Evolutionary conservation across 2,888 invertebrate species (phyloP).

Genomic region (Agrotis clavis): DNA sequence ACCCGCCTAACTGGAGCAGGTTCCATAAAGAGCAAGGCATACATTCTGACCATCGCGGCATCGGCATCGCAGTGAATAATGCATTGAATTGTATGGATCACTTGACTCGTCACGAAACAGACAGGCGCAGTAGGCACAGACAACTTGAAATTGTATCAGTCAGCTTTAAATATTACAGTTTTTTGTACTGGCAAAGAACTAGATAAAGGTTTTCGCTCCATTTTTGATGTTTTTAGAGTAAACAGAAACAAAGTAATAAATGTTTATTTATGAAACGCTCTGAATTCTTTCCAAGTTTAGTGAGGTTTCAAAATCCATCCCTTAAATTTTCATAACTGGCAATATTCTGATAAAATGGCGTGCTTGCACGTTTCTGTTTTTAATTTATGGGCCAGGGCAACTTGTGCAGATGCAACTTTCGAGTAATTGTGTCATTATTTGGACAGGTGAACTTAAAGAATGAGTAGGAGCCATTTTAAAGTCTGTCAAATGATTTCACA

Average conservation of each 20-base stretch:
- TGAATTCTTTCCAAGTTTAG: constrained; percentile 22
- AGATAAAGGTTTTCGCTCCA: constrained; percentile 11
- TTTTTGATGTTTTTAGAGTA: constrained; percentile 34
- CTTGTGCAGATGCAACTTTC: constrained; percentile 50
- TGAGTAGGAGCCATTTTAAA: constrained; percentile 41
- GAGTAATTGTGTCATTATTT: constrained; percentile 59
- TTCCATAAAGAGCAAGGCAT: constrained; percentile 62
- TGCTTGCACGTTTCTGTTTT: constrained; percentile 22
- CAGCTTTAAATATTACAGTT: constrained; percentile 1
- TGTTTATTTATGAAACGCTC: constrained; percentile 46
- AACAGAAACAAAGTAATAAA: constrained; percentile 35
- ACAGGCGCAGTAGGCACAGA: constrained; percentile 1
- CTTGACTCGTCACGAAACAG: constrained; percentile 16
- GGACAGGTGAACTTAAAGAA: constrained; percentile 62
- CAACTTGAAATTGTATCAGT: constrained; percentile 1
- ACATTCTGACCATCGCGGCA: constrained; percentile 48
- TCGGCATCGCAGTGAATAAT: constrained; percentile 50
- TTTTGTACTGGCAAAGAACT: constrained; percentile 21
- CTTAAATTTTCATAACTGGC: constrained; percentile 39
- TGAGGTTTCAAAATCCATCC: constrained; percentile 33
- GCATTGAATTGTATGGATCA: constrained; percentile 38
- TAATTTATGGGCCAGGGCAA: constrained; percentile 22
- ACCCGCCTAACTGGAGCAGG: constrained; percentile 68
- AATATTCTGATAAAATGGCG: constrained; percentile 32
- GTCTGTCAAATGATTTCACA: constrained; percentile 41